Conservation (phyloP, 2,113 vertebrate genomes). For the Seriola rivoliana region DNA sequence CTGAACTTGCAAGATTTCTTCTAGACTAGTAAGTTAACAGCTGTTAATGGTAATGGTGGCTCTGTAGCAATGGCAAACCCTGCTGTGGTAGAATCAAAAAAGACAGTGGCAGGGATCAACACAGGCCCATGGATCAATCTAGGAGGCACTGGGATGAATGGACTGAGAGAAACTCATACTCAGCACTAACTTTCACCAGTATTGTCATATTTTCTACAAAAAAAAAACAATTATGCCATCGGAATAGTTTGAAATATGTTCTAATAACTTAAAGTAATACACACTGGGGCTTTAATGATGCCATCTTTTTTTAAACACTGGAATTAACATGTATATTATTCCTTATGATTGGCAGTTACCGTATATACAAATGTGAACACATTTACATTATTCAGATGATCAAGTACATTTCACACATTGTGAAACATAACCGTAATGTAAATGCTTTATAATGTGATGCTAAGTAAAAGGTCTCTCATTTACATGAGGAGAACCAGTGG, state of each 20-base stretch:
- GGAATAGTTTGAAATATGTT: too few relatives aligned
- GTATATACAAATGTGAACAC: not conserved
- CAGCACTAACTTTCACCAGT: not conserved
- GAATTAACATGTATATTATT: not conserved
- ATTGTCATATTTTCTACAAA: not conserved
- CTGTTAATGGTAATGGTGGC: too few relatives aligned
- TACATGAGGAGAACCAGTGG: conserved; percentile 1
- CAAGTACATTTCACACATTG: not conserved
- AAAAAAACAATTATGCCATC: not conserved
- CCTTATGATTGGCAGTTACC: not conserved
- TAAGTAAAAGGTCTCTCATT: conserved; percentile 31
- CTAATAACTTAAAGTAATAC: not conserved
- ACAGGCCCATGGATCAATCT: not conserved
- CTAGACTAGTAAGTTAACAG: too few relatives aligned
- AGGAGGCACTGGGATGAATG: too few relatives aligned
- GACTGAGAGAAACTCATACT: not conserved
- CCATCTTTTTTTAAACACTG: not conserved
- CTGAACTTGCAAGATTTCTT: too few relatives aligned
- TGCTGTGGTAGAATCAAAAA: too few relatives aligned
- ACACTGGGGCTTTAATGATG: not conserved
- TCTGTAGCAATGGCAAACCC: too few relatives aligned
- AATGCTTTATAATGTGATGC: not conserved
- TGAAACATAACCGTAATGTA: not conserved
- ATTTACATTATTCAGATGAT: not conserved
- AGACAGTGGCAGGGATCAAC: not conserved